Evolutionary conservation across 2,888 invertebrate genomes (phyloP).

Genomic region (Amblyjoppa fuscipennis): DNA sequence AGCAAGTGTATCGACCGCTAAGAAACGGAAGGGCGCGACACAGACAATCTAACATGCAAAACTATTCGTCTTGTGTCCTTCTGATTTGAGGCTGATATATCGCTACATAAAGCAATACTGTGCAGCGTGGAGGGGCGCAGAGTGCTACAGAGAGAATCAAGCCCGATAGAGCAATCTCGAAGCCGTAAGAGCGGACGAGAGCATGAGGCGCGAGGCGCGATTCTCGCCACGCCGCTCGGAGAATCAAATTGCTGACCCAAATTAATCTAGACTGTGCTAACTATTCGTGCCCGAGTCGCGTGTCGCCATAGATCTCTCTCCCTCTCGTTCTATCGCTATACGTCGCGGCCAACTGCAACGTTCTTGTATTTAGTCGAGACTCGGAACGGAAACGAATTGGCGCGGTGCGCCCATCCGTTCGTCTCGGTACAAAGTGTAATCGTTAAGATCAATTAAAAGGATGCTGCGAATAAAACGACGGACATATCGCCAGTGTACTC

Average conservation of each 20-base stretch:
- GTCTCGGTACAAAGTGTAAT: slow-evolving; percentile 1
- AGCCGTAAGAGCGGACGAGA: slow-evolving; percentile 10
- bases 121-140: not conserved
- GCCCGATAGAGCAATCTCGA: slow-evolving; percentile 18
- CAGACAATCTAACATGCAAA: not conserved
- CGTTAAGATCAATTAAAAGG: slow-evolving; percentile 10
- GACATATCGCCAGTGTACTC: not conserved
- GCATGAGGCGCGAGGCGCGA: slow-evolving; percentile 53
- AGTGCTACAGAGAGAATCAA: slow-evolving; percentile 18
- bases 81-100: not conserved
- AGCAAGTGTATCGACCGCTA: not conserved
- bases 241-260: slow-evolving; percentile 74
- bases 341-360: slow-evolving; percentile 16
- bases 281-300: slow-evolving; percentile 71
- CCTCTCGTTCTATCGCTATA: slow-evolving; percentile 11
- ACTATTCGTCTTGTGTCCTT: not conserved
- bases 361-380: slow-evolving; percentile 27
- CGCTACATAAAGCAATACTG: not conserved
- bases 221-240: slow-evolving; percentile 64
- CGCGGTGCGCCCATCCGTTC: not conserved
- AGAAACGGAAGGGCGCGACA: not conserved
- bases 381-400: slow-evolving; percentile 36
- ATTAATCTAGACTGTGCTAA: slow-evolving; percentile 73
- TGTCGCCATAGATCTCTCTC: slow-evolving; percentile 66
- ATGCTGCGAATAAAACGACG: not conserved